These are phyloP conservation scores for Cephus pygmeus DNA, from an alignment of 2,888 invertebrate genomes.

Conservation along the genomic window DNA sequence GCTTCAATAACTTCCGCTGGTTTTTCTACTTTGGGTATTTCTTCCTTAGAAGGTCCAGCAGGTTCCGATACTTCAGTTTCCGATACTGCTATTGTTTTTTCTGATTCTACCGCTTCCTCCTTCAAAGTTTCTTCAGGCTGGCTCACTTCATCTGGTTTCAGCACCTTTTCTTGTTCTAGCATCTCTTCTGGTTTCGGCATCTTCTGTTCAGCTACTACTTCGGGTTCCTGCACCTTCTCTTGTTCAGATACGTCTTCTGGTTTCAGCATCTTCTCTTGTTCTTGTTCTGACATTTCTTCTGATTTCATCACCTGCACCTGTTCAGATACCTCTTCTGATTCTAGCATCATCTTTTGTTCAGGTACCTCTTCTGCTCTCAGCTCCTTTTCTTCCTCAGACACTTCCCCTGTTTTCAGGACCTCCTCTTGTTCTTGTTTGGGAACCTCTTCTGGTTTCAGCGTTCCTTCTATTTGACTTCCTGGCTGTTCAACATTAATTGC, in stretches of 20 bases:
- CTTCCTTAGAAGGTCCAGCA: not conserved
- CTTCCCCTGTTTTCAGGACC: not conserved
- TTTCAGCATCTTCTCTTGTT: not conserved
- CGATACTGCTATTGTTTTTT: not conserved
- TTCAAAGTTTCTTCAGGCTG: not conserved
- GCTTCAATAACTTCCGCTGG: too few relatives aligned
- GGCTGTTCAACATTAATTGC: not conserved
- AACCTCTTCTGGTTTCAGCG: not conserved
- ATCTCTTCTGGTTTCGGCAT: not conserved
- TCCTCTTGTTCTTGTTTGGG: not conserved
- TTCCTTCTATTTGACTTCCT: not conserved
- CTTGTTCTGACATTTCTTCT: too few relatives aligned
- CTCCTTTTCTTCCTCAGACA: not conserved
- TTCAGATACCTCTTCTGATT: not conserved
- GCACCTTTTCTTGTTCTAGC: not conserved
- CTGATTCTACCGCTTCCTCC: not conserved
- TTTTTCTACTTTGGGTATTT: not conserved
- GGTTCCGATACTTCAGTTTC: not conserved
- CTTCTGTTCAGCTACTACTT: not conserved
- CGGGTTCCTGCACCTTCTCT: not conserved
- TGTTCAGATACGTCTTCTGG: not conserved
- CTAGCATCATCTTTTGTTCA: not conserved
- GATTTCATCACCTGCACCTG: not conserved
- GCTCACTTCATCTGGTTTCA: not conserved
- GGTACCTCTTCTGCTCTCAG: not conserved